These are phyloP conservation scores for Rynchops niger DNA, from an alignment of 2,113 vertebrate genomes.

Conservation along the genomic window DNA sequence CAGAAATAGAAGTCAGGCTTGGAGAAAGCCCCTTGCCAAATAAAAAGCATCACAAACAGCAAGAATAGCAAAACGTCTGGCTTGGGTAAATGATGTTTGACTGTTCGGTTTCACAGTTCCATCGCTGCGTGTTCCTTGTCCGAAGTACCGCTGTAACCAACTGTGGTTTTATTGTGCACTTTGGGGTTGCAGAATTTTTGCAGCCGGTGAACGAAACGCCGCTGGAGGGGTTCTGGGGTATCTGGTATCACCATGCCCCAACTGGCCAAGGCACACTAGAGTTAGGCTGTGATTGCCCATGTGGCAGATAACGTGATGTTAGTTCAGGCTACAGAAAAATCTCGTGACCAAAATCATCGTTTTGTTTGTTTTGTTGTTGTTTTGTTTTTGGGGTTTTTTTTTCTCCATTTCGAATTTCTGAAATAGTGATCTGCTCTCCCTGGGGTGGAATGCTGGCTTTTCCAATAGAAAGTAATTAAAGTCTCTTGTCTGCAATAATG, in stretches of 20 bases:
- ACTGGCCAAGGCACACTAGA: not conserved
- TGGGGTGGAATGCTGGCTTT: slow-evolving; percentile 1
- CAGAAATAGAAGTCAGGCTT: not conserved
- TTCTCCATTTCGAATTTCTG: not conserved
- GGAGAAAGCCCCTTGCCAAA: not conserved
- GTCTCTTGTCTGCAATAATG: slow-evolving; percentile 28
- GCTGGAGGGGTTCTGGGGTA: not conserved
- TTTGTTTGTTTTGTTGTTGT: not conserved
- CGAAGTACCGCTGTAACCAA: not conserved
- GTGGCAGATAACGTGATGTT: not conserved
- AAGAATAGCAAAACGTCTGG: not conserved
- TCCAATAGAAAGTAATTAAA: slow-evolving; percentile 63
- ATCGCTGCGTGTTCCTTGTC: not conserved
- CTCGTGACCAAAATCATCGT: not conserved
- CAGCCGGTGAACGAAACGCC: not conserved
- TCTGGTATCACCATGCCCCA: not conserved
- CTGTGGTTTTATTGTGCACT: not conserved
- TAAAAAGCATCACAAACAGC: not conserved
- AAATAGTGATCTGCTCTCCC: not conserved
- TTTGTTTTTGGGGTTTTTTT: no score
- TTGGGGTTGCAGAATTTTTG: not conserved
- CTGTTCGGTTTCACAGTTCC: not conserved
- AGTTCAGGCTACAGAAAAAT: not conserved
- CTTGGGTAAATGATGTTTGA: not conserved
- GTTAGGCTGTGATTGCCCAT: not conserved